Conservation (phyloP, 2,888 invertebrate species). For the Cryptus viduatorius region DNA sequence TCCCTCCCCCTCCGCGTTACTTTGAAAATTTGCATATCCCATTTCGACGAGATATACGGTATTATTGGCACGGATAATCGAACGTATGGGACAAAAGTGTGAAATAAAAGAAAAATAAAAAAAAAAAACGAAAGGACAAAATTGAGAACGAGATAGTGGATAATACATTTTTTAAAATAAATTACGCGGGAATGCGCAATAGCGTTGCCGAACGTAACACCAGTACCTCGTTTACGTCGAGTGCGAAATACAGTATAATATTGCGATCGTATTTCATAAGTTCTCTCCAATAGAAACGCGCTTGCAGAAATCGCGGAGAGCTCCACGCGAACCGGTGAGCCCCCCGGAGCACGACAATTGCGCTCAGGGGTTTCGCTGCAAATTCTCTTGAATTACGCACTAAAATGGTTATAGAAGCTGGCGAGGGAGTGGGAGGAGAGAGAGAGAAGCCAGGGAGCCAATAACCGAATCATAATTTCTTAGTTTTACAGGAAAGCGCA, state of each 20-base stretch:
- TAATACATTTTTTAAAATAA: too few relatives aligned
- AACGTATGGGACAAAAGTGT: not conserved
- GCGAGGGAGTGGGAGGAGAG: conserved; percentile 52
- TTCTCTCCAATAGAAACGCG: not conserved
- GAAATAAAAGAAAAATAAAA: not conserved
- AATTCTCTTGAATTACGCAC: conserved; percentile 78
- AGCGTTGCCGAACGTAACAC: not conserved
- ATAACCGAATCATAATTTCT: conserved; percentile 68
- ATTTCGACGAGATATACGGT: not conserved
- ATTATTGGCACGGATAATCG: conserved; percentile 11
- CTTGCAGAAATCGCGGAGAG: conserved; percentile 7
- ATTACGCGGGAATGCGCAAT: too few relatives aligned
- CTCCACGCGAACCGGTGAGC: conserved; percentile 12
- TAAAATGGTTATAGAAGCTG: conserved; percentile 78
- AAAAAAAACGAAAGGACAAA: not conserved
- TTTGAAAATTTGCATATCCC: conserved; percentile 20
- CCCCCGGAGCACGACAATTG: conserved; percentile 49
- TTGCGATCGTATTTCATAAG: conserved; percentile 45
- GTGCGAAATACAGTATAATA: conserved; percentile 13
- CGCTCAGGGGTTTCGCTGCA: conserved; percentile 69
- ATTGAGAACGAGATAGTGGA: not conserved
- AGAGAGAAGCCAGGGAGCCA: conserved; percentile 42
- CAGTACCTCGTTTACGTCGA: not conserved
- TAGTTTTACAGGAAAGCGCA: conserved; percentile 60
- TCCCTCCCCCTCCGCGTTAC: not conserved